phyloP scores from a whole-genome alignment of 1,140 invertebrate genomes.

The Ceratina japonica region DNA sequence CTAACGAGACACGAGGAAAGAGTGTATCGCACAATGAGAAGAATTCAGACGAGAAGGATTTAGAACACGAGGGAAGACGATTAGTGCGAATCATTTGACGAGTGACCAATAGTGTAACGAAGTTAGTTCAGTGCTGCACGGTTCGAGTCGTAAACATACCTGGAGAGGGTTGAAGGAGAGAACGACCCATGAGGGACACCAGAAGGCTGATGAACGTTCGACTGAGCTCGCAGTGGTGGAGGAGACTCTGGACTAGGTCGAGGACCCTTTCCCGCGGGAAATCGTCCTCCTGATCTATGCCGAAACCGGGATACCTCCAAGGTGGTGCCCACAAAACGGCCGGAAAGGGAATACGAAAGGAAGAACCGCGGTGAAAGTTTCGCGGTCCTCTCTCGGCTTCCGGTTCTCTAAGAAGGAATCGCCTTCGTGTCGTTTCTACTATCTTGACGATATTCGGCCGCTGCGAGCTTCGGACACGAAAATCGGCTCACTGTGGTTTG shows the following conservation, averaged over 20 bases:
- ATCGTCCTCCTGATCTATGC: slow-evolving; percentile 55
- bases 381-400: slow-evolving; percentile 19
- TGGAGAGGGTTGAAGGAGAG: too few relatives aligned
- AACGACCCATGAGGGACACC: slow-evolving; percentile 60
- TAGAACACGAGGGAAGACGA: background rate
- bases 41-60: too few relatives aligned
- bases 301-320: background rate
- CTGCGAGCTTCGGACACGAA: background rate
- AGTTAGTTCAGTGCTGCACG: background rate
- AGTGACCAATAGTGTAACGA: slow-evolving; percentile 14
- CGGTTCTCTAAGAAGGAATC: slow-evolving; percentile 3
- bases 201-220: slow-evolving; percentile 52
- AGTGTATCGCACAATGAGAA: background rate
- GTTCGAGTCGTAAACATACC: too few relatives aligned
- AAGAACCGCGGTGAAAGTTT: slow-evolving; percentile 57
- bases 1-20: slow-evolving; percentile 16
- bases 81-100: background rate
- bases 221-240: slow-evolving; percentile 39
- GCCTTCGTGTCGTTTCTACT: too few relatives aligned
- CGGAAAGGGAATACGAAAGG: slow-evolving; percentile 20
- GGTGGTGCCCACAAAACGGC: slow-evolving; percentile 14
- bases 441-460: background rate
- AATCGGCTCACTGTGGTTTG: background rate
- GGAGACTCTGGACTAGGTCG: slow-evolving; percentile 50
- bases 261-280: slow-evolving; percentile 39